phyloP scores from a whole-genome alignment of 2,888 invertebrate genomes.

The Slavum lentiscoides region DNA sequence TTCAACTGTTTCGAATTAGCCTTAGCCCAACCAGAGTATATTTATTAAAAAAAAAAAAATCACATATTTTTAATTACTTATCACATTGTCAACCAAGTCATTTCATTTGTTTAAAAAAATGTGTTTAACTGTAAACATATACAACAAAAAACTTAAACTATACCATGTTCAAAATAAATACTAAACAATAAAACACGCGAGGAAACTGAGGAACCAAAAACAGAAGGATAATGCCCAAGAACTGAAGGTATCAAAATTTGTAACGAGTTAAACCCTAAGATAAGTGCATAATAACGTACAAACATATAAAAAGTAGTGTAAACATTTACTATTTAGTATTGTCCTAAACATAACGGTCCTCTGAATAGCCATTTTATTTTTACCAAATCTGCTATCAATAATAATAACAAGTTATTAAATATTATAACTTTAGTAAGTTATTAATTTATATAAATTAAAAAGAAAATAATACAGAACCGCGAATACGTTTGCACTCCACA shows the following conservation, averaged over 20 bases:
- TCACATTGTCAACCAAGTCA: constrained; percentile 21
- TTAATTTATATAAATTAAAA: not conserved
- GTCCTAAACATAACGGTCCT: not conserved
- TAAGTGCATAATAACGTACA: not conserved
- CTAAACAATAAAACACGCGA: constrained; percentile 19
- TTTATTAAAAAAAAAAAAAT: not conserved
- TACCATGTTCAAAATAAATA: constrained; percentile 4
- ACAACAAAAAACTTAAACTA: not conserved
- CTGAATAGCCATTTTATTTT: not conserved
- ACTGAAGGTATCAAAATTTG: constrained; percentile 18
- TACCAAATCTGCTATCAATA: not conserved
- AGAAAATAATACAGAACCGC: not conserved
- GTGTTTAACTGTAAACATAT: not conserved
- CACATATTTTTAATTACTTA: not conserved
- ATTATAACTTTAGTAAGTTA: not conserved
- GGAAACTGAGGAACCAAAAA: constrained; percentile 39
- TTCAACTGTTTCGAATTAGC: not conserved
- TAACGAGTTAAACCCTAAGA: not conserved
- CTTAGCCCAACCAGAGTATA: constrained; percentile 2
- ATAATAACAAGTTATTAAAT: not conserved
- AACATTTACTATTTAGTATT: not conserved
- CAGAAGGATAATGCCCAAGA: constrained; percentile 35
- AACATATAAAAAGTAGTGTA: constrained; percentile 8
- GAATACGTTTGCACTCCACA: not conserved
- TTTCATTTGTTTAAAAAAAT: not conserved